Conservation (phyloP, 2,113 vertebrate species). For the Myrmecophaga tridactyla region DNA sequence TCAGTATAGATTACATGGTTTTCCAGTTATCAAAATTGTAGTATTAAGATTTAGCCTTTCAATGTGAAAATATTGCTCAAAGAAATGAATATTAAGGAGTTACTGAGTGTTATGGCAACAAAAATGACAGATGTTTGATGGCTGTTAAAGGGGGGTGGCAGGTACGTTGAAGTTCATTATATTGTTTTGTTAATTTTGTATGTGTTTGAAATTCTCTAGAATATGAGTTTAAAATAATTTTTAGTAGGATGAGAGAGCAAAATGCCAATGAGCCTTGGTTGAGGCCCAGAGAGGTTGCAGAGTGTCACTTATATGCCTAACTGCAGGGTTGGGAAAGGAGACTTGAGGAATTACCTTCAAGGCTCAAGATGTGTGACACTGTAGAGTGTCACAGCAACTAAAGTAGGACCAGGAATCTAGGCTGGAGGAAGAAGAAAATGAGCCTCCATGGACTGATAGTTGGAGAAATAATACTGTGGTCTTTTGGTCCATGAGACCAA, state of each 20-base stretch:
- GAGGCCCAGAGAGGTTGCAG: neutral
- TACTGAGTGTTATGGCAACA: neutral
- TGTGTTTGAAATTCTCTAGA: neutral
- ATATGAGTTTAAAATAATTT: neutral
- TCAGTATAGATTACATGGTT: neutral
- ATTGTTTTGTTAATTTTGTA: neutral
- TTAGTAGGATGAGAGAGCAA: neutral
- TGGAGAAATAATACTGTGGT: neutral
- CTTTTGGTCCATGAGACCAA: neutral
- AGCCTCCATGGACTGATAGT: neutral
- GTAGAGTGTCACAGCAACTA: too few relatives aligned
- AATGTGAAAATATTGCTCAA: neutral
- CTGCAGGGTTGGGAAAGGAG: neutral
- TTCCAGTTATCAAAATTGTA: neutral
- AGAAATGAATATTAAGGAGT: neutral
- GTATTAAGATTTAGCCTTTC: neutral
- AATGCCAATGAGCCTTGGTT: neutral
- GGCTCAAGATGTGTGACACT: too few relatives aligned
- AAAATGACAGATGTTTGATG: neutral
- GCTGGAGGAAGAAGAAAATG: neutral
- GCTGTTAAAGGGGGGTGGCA: neutral
- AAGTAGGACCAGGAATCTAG: neutral
- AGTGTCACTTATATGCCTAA: neutral
- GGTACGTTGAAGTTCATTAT: neutral
- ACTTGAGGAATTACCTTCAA: too few relatives aligned